Percentiles rank a stretch among this genome's conserved stretches.
These are phyloP conservation scores for Graptemys geographica DNA, from an alignment of 2,797 vertebrate genomes.

Conservation along the genomic window DNA sequence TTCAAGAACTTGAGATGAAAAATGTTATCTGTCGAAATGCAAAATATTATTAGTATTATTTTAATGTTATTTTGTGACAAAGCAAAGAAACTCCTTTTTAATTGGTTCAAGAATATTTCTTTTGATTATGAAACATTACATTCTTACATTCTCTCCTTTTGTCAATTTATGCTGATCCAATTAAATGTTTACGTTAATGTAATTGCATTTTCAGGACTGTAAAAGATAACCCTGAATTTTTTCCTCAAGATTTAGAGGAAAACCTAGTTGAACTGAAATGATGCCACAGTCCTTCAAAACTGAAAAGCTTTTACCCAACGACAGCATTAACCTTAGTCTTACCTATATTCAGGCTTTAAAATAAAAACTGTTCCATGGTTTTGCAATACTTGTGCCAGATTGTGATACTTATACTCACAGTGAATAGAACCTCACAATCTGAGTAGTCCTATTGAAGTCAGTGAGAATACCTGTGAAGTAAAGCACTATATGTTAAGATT, in stretches of 20 bases:
- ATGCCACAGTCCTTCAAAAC: not conserved
- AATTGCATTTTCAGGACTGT: not conserved
- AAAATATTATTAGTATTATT: not conserved
- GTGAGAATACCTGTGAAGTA: not conserved
- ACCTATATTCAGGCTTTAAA: not conserved
- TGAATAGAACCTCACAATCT: not conserved
- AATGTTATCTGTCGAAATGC: not conserved
- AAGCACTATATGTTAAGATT: rapidly evolving
- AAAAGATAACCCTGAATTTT: not conserved
- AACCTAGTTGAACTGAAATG: not conserved
- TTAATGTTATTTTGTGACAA: not conserved
- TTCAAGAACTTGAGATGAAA: slow-evolving; percentile 8
- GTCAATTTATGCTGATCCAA: not conserved
- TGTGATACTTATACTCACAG: not conserved
- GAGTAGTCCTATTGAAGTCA: not conserved
- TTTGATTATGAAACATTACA: not conserved
- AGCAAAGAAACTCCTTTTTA: not conserved
- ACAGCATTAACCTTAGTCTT: not conserved
- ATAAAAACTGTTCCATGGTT: rapidly evolving
- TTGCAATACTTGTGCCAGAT: not conserved
- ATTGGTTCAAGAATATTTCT: not conserved
- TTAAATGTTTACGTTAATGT: not conserved
- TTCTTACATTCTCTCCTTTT: not conserved
- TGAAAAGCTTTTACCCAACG: not conserved
- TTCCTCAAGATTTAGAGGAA: not conserved